phyloP scores from a whole-genome alignment of 37 sponge, comb jelly and placozoan genomes.

The Dysidea cf. avara region DNA sequence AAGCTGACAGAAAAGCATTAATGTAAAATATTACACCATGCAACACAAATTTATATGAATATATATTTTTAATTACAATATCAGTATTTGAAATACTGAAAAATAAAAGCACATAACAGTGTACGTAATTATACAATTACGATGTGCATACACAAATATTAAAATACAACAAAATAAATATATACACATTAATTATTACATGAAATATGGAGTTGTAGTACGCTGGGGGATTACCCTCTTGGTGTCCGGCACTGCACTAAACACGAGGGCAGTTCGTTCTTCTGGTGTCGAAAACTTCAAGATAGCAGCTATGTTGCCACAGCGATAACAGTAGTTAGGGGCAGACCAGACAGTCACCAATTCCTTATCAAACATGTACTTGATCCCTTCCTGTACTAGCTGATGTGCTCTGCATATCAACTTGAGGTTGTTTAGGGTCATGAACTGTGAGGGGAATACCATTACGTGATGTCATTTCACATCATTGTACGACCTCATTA shows the following conservation, averaged over 20 bases:
- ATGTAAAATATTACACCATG: too few species aligned
- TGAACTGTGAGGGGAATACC: slow-evolving; percentile 66
- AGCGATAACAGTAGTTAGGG: slow-evolving; percentile 99
- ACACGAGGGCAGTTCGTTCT: slow-evolving; percentile 77
- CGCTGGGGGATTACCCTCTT: slow-evolving; percentile 87
- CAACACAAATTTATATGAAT: too few species aligned
- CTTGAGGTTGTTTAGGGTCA: slow-evolving; percentile 89
- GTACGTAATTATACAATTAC: too few species aligned
- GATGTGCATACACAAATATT: too few species aligned
- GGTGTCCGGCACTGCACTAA: slow-evolving; percentile 90
- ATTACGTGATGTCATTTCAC: too few species aligned
- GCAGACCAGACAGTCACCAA: slow-evolving; percentile 99
- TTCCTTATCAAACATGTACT: slow-evolving; percentile 96
- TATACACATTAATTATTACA: slow-evolving; percentile 36
- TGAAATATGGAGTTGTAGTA: slow-evolving; percentile 94
- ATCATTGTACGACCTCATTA: neutral
- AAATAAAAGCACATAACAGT: too few species aligned
- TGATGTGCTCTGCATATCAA: slow-evolving; percentile 99
- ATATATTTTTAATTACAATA: too few species aligned
- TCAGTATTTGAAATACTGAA: too few species aligned
- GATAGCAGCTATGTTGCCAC: slow-evolving; percentile 97
- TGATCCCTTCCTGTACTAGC: slow-evolving; percentile 96
- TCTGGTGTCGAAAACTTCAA: slow-evolving; percentile 55
- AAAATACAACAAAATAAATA: too few species aligned
- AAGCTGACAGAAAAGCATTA: too few species aligned